A percentile compares a stretch with the other conserved stretches of the same genome.
Evolutionary conservation across 1,140 invertebrate genomes (phyloP).

Genomic region (Cotesia vestalis): DNA sequence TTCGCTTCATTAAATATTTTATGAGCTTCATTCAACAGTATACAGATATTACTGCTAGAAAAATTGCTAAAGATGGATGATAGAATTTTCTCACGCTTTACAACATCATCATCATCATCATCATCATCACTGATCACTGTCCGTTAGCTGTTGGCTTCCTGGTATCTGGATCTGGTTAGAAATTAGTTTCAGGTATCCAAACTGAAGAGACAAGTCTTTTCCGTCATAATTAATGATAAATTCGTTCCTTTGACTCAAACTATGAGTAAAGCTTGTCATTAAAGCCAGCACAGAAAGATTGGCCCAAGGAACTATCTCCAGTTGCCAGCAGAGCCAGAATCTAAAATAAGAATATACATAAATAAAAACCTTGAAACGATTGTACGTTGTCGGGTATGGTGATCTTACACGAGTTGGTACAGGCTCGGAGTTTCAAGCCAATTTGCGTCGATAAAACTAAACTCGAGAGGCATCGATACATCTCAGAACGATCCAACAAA

Average conservation of each 20-base stretch:
- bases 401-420: slow-evolving; percentile 35
- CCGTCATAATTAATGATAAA: too few relatives aligned
- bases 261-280: too few relatives aligned
- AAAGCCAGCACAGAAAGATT: too few relatives aligned
- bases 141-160: background rate
- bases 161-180: background rate
- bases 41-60: background rate
- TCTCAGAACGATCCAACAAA: slow-evolving; percentile 38
- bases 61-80: background rate
- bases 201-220: too few relatives aligned
- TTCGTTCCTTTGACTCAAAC: too few relatives aligned
- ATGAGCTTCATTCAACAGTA: background rate
- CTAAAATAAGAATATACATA: background rate
- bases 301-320: too few relatives aligned
- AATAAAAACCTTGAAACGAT: background rate
- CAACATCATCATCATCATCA: background rate
- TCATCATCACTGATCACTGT: background rate
- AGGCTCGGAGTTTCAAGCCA: slow-evolving; percentile 47
- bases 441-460: slow-evolving; percentile 54
- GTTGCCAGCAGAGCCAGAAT: background rate
- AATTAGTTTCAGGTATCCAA: too few relatives aligned
- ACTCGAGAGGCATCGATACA: slow-evolving; percentile 32
- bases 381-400: too few relatives aligned
- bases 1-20: slow-evolving; percentile 17
- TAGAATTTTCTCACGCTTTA: slow-evolving; percentile 12